A percentile compares a stretch with the other conserved stretches of the same genome.
phyloP scores from a whole-genome alignment of 35 echinoderm and acorn worm genomes.

The Ophiothrix spiculata region DNA sequence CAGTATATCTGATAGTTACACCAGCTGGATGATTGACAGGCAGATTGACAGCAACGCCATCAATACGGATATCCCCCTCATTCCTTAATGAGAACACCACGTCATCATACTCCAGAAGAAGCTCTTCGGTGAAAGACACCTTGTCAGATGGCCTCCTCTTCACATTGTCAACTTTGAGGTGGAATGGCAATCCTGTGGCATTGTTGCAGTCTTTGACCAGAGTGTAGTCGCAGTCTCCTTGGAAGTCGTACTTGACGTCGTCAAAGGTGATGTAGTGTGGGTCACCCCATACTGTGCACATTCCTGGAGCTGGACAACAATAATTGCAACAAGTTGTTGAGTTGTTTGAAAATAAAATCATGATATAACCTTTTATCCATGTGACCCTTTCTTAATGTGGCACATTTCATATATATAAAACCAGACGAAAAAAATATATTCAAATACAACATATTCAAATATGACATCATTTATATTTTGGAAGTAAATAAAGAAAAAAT shows the following conservation, averaged over 20 bases:
- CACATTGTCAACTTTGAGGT: constrained; percentile 49
- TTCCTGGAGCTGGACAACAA: constrained; percentile 35
- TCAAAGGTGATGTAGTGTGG: constrained; percentile 87
- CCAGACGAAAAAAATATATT: too few relatives aligned
- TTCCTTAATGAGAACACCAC: constrained; percentile 24
- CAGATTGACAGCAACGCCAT: constrained; percentile 37
- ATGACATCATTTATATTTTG: too few relatives aligned
- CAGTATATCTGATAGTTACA: constrained; percentile 51
- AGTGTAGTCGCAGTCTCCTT: too few relatives aligned
- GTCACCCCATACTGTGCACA: constrained; percentile 71
- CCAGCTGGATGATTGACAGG: constrained; percentile 32
- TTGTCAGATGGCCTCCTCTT: constrained; percentile 56
- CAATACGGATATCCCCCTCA: constrained; percentile 50
- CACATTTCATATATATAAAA: too few relatives aligned
- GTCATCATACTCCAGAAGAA: constrained; percentile 31
- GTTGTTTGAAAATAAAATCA: too few relatives aligned
- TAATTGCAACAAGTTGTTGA: too few relatives aligned
- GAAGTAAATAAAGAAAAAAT: too few relatives aligned
- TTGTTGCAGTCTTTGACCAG: too few relatives aligned
- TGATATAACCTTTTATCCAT: too few relatives aligned
- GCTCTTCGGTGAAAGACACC: constrained; percentile 47
- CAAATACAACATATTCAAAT: too few relatives aligned
- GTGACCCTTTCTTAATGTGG: too few relatives aligned
- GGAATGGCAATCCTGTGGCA: constrained; percentile 73
- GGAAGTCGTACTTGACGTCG: constrained; percentile 49